phyloP scores from a whole-genome alignment of 2,113 vertebrate genomes.

The Chauna torquata region DNA sequence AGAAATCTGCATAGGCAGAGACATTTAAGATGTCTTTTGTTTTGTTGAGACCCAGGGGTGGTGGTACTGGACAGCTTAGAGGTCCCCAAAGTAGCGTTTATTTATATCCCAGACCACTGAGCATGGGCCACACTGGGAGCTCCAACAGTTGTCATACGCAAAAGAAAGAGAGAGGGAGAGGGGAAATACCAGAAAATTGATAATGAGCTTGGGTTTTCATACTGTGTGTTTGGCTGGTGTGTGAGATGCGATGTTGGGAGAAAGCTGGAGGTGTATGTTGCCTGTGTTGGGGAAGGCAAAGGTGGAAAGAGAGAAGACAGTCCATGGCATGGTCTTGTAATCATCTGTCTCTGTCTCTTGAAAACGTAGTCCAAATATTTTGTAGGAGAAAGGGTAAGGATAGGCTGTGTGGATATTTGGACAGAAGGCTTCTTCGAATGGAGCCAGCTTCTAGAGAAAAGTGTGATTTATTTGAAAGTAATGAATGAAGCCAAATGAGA shows the following conservation, averaged over 20 bases:
- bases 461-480: not conserved
- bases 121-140: accelerated
- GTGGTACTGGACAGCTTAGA: not conserved
- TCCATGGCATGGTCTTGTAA: not conserved
- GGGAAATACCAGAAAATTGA: not conserved
- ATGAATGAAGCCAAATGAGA: not conserved
- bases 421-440: not conserved
- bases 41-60: not conserved
- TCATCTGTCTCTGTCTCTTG: not conserved
- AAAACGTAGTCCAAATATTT: not conserved
- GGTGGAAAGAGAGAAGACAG: not conserved
- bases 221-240: not conserved
- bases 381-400: not conserved
- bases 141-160: not conserved
- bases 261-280: not conserved
- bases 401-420: not conserved
- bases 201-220: not conserved
- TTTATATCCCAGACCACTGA: not conserved
- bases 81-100: not conserved
- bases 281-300: not conserved
- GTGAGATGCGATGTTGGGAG: not conserved
- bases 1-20: not conserved
- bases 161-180: not conserved
- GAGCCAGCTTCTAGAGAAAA: not conserved
- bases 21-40: not conserved